Percentiles rank a stretch among this genome's conserved stretches.
These are phyloP conservation scores for Drosophila borborema DNA, from an alignment of 2,888 invertebrate genomes.

Conservation along the genomic window DNA sequence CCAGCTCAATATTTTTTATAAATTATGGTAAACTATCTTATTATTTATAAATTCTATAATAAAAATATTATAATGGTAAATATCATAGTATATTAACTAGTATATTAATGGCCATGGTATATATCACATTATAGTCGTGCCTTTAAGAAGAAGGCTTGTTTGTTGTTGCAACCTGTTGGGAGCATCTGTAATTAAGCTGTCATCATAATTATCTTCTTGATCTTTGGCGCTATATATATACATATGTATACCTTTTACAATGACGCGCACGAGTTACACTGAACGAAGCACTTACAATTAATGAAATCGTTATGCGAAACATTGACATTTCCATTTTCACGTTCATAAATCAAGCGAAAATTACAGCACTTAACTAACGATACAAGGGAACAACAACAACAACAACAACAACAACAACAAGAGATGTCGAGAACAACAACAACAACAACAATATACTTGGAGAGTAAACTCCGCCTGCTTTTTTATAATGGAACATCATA, in stretches of 20 bases:
- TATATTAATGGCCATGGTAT: background rate
- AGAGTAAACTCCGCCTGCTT: slow-evolving; percentile 33
- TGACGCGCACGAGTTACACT: slow-evolving; percentile 43
- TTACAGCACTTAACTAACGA: slow-evolving; percentile 58
- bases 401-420: slow-evolving; percentile 18
- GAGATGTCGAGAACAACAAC: no score
- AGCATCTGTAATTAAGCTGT: slow-evolving; percentile 61
- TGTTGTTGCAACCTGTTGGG: slow-evolving; percentile 7
- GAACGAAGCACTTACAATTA: slow-evolving; percentile 64
- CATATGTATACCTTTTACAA: slow-evolving; percentile 10
- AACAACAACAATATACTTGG: slow-evolving; percentile 24
- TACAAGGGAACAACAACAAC: slow-evolving; percentile 12
- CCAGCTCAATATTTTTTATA: background rate
- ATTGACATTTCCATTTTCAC: slow-evolving; percentile 74
- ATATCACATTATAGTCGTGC: background rate
- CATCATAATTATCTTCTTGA: slow-evolving; percentile 50
- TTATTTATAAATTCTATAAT: background rate
- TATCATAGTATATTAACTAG: background rate
- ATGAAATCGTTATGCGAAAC: slow-evolving; percentile 77
- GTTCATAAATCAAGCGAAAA: slow-evolving; percentile 81
- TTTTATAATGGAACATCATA: slow-evolving; percentile 71
- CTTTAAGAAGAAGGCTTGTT: background rate
- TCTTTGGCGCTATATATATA: slow-evolving; percentile 25
- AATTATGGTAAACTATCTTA: accelerated
- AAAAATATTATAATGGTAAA: background rate